A percentile compares a stretch with the other conserved stretches of the same genome.
These are phyloP conservation scores for Julus scandinavius DNA, from an alignment of 2,888 invertebrate species.

Conservation along the genomic window DNA sequence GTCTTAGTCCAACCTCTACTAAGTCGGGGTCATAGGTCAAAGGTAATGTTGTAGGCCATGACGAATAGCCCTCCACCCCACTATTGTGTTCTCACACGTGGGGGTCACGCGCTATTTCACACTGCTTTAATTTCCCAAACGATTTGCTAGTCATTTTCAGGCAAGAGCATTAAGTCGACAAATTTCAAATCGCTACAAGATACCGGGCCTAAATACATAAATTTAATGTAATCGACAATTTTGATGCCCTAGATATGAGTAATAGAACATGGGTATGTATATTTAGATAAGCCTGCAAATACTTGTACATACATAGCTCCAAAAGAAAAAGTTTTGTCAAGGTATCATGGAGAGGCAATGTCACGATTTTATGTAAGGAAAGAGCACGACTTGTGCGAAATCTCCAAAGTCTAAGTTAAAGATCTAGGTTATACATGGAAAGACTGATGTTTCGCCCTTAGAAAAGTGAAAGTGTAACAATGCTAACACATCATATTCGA, in stretches of 20 bases:
- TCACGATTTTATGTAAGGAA: constrained; percentile 8
- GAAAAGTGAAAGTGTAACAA: constrained; percentile 7
- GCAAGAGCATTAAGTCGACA: not conserved
- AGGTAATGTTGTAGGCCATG: constrained; percentile 5
- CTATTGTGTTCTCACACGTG: not conserved
- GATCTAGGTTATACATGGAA: constrained; percentile 8
- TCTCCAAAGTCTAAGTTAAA: not conserved
- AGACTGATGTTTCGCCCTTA: constrained; percentile 6
- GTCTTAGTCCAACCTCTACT: not conserved
- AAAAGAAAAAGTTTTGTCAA: not conserved
- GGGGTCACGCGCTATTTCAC: not conserved
- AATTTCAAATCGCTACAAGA: not conserved
- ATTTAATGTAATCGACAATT: constrained; percentile 21
- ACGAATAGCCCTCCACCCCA: not conserved
- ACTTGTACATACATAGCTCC: not conserved
- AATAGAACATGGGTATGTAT: not conserved
- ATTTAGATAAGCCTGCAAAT: not conserved
- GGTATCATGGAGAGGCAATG: constrained; percentile 28
- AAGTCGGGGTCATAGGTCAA: not conserved
- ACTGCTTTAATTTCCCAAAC: not conserved
- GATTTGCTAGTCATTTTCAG: not conserved
- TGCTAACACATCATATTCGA: too few relatives aligned
- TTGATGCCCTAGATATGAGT: not conserved
- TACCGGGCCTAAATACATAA: constrained; percentile 20
- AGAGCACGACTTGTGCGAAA: not conserved